phyloP scores from a whole-genome alignment of 2,113 vertebrate species.

The Sinocyclocheilus maitianheensis region DNA sequence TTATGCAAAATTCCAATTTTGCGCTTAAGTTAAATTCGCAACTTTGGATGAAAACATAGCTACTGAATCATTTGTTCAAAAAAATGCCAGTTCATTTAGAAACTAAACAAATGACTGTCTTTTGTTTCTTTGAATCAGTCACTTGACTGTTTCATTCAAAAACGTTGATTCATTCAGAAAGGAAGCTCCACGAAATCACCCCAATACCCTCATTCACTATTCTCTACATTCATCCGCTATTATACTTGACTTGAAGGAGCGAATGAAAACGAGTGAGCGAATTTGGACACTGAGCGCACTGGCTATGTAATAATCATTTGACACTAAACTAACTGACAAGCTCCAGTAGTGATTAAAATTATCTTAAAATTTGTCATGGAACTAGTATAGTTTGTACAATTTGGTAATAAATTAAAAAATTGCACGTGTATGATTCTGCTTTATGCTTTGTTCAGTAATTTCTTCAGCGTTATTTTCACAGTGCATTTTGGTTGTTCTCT shows the following conservation, averaged over 20 bases:
- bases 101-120: not conserved
- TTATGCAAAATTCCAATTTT: too few species aligned
- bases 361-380: not conserved
- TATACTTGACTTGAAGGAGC: too few species aligned
- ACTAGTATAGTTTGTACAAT: not conserved
- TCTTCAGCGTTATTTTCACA: not conserved
- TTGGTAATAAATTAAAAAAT: not conserved
- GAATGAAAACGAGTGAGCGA: too few species aligned
- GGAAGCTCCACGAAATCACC: not conserved
- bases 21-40: too few species aligned
- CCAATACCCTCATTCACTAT: not conserved
- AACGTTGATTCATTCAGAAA: not conserved
- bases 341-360: too few species aligned
- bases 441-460: not conserved
- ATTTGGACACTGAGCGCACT: too few species aligned
- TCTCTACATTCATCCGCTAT: too few species aligned
- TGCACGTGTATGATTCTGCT: not conserved
- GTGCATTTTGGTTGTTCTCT: not conserved
- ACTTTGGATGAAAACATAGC: too few species aligned
- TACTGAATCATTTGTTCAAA: not conserved
- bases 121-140: not conserved
- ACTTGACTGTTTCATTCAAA: not conserved
- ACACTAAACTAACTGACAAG: too few species aligned
- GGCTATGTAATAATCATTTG: too few species aligned
- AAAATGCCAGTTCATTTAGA: not conserved